Conservation (phyloP, 2,113 vertebrate species). For the Eira barbara region DNA sequence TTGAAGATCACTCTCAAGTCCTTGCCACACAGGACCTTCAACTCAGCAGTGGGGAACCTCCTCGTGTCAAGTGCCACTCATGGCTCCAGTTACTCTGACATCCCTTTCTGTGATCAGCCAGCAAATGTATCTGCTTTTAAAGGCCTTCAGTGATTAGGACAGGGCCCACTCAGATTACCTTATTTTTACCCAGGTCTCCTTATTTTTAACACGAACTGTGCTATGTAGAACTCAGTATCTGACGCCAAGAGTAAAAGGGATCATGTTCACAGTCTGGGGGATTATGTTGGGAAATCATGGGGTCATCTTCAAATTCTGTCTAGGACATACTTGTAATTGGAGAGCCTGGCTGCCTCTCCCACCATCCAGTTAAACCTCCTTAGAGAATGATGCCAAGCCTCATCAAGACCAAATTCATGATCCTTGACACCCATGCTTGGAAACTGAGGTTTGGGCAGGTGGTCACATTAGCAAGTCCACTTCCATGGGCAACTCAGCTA, state of each 20-base stretch:
- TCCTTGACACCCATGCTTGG: background rate
- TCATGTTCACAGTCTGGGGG: background rate
- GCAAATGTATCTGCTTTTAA: background rate
- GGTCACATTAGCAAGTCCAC: background rate
- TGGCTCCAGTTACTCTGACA: background rate
- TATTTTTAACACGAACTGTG: background rate
- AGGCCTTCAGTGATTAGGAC: background rate
- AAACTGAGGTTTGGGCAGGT: background rate
- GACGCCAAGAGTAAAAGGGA: background rate
- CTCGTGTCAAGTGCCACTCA: background rate
- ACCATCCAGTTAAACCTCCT: background rate
- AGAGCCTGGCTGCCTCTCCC: background rate
- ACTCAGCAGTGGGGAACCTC: background rate
- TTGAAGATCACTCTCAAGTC: background rate
- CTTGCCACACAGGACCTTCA: background rate
- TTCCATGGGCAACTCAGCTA: background rate
- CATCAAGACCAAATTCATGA: background rate
- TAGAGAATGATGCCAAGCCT: background rate
- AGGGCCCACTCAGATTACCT: background rate
- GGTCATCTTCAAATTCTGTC: background rate
- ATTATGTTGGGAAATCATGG: background rate
- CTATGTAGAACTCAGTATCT: background rate
- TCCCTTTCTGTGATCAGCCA: background rate
- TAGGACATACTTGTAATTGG: background rate
- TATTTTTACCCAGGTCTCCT: background rate